Evolutionary conservation across 2,797 vertebrate genomes (phyloP).

Genomic region (Chanos chanos): DNA sequence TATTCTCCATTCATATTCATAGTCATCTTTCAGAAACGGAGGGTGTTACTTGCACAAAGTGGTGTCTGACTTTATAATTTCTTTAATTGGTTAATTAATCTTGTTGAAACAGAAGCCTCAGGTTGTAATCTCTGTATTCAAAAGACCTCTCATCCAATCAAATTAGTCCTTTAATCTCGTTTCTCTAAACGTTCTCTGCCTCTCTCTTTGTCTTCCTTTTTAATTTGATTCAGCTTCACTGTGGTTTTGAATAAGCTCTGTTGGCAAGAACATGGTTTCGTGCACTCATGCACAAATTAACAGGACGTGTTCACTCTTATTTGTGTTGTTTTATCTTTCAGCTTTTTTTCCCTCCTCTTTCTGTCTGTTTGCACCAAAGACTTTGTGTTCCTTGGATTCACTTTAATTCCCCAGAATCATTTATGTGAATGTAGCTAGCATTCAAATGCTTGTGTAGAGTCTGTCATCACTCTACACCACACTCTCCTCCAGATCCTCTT

Average conservation of each 20-base stretch:
- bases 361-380: conserved; percentile 14
- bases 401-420: no score
- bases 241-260: conserved; percentile 7
- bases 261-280: conserved; percentile 30
- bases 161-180: conserved; percentile 24
- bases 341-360: conserved; percentile 36
- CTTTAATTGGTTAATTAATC: conserved; percentile 50
- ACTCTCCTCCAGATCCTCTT: conserved; percentile 73
- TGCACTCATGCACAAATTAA: no score
- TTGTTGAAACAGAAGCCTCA: conserved; percentile 39
- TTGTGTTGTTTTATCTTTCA: conserved; percentile 25
- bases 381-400: no score
- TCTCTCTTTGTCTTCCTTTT: conserved; percentile 9
- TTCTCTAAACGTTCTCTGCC: conserved; percentile 12
- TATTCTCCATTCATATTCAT: conserved; percentile 12
- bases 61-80: conserved; percentile 36
- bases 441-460: background rate
- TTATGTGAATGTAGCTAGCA: no score
- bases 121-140: conserved; percentile 37
- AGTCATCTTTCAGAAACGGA: conserved; percentile 32
- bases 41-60: conserved; percentile 22
- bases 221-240: conserved; percentile 27
- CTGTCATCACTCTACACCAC: conserved; percentile 59
- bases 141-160: conserved; percentile 16
- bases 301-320: conserved; percentile 28